Evolutionary conservation across 2,888 invertebrate species (phyloP), one percentile per base, ranked within the genome.

Genomic region (Luffia ferchaultella): DNA sequence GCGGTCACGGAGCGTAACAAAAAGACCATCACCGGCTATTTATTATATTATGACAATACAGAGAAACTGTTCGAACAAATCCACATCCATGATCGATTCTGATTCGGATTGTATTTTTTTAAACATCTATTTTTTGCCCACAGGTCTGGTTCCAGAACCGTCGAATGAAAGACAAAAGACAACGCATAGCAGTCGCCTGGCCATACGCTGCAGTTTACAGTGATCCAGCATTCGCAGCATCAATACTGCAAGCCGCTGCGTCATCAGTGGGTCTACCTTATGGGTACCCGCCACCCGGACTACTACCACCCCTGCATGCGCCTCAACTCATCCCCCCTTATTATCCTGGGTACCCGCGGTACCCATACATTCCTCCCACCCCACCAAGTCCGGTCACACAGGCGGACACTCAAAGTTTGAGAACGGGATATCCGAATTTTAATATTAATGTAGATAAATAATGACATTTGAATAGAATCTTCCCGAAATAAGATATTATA

Each of bases 91-190:
- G n/a, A 30, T 3, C 30, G 30, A 30, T 30, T 30, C 30, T 30
- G 30, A 30, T 7, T 30, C 3, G 12, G 30, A 30, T 12, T 3
- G 30, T 30, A 30, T 3, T 7, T 30, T 12, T 30, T 12, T 30
- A 7, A 30, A 30, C 12, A 19, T 15, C 12, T 18, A n/a, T 46
- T 40, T 48, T 58, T 74, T 70, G 61, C 61, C 42, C 75, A 2
- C 86, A 95, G 95, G 95, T 96, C 17, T 98, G 98, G 98, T 99
- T 99, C 73, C 97, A 97, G 87, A 97, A 97, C 72, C 87, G 97
- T 40, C 86, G 97, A 49, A 97, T 97, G 96, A 97, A 98, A 69
- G 98, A 98, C 83, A 98, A 99, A 65, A 88, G 98, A 0, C 98
- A 98, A 68, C 87, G 96, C 16, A 92, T 97, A 72, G 95, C 97